phyloP scores from a whole-genome alignment of 2,797 vertebrate species.

The Furcifer pardalis region DNA sequence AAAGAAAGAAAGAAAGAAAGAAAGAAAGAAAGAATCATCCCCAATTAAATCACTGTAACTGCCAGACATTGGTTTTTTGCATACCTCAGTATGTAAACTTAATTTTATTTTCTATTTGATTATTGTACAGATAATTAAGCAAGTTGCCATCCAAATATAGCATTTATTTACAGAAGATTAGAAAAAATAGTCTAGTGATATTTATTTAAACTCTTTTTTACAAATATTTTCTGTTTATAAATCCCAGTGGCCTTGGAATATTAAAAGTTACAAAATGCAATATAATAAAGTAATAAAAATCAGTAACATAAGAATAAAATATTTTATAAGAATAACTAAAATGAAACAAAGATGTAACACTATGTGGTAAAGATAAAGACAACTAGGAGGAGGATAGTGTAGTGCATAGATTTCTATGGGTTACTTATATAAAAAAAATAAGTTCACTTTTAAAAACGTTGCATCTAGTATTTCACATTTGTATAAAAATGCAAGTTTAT shows the following conservation, averaged over 20 bases:
- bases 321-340: neutral
- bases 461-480: neutral
- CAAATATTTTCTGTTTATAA: neutral
- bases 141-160: neutral
- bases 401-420: neutral
- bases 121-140: neutral
- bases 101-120: neutral
- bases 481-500: neutral
- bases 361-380: neutral
- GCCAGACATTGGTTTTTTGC: too few relatives aligned
- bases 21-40: too few relatives aligned
- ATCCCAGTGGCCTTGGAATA: neutral
- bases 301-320: neutral
- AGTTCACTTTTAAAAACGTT: neutral
- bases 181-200: neutral
- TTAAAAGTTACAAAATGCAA: neutral
- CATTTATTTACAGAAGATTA: neutral
- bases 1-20: too few relatives aligned
- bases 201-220: neutral
- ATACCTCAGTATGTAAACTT: neutral
- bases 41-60: too few relatives aligned
- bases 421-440: neutral
- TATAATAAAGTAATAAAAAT: neutral
- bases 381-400: too few relatives aligned
- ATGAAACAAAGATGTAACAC: neutral